Evolutionary conservation across 2,113 vertebrate species (phyloP).

Genomic region (Nymphicus hollandicus): DNA sequence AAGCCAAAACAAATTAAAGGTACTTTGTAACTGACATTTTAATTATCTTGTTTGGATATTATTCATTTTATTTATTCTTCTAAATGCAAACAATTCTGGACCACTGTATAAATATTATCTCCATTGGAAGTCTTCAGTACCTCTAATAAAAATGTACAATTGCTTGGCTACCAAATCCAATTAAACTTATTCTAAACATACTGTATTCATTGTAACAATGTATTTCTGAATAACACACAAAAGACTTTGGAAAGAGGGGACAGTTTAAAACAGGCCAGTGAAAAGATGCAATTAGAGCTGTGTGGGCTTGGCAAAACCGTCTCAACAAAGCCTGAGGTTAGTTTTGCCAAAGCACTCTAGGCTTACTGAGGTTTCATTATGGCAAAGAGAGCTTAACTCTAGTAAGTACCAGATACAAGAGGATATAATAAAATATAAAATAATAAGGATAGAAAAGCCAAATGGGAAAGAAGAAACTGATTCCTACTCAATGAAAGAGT

Average conservation of each 20-base stretch:
- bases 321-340: constrained; percentile 40
- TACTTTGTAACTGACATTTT: constrained; percentile 74
- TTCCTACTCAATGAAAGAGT: not conserved
- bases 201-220: constrained; percentile 61
- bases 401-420: constrained; percentile 34
- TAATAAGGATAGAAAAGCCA: not conserved
- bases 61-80: constrained; percentile 75
- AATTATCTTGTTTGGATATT: constrained; percentile 77
- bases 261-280: constrained; percentile 44
- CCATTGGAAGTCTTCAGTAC: constrained; percentile 66
- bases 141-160: constrained; percentile 65
- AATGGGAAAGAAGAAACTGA: not conserved
- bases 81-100: constrained; percentile 65
- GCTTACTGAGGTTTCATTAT: constrained; percentile 48
- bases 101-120: constrained; percentile 73
- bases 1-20: constrained; percentile 57
- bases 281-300: constrained; percentile 73
- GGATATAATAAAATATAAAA: constrained; percentile 21
- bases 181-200: constrained; percentile 69
- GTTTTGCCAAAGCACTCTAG: constrained; percentile 63
- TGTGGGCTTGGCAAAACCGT: constrained; percentile 68
- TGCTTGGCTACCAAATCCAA: constrained; percentile 67
- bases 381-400: constrained; percentile 37
- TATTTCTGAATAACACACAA: constrained; percentile 62
- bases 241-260: constrained; percentile 59